Percentiles rank a stretch among this genome's conserved stretches.
phyloP scores from a whole-genome alignment of 2,888 invertebrate species.

The Corythucha ciliata region DNA sequence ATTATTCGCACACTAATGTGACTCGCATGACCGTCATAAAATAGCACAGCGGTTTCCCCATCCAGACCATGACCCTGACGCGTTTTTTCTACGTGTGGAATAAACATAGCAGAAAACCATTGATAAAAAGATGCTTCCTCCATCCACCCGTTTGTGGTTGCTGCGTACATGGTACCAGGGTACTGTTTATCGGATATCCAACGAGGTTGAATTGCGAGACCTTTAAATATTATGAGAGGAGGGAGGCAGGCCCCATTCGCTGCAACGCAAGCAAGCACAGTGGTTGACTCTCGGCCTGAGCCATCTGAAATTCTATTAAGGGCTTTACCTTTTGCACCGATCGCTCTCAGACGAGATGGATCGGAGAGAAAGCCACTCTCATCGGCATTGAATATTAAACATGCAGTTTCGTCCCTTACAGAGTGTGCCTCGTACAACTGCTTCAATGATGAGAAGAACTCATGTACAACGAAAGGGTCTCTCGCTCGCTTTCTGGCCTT shows the following conservation, averaged over 20 bases:
- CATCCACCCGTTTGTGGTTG: slow-evolving; percentile 36
- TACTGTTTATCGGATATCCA: too few relatives aligned
- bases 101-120: slow-evolving; percentile 24
- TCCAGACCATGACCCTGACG: slow-evolving; percentile 2
- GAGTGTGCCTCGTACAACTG: neutral
- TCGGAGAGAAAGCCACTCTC: slow-evolving; percentile 35
- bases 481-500: slow-evolving; percentile 32
- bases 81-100: slow-evolving; percentile 24
- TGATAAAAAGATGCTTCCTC: slow-evolving; percentile 28
- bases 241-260: slow-evolving; percentile 34
- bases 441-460: slow-evolving; percentile 33
- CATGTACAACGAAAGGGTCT: slow-evolving; percentile 34
- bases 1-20: slow-evolving; percentile 21
- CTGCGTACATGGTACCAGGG: slow-evolving; percentile 35
- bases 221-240: slow-evolving; percentile 36
- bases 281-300: slow-evolving; percentile 35
- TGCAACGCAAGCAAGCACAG: slow-evolving; percentile 34
- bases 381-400: slow-evolving; percentile 34
- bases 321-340: slow-evolving; percentile 34
- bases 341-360: slow-evolving; percentile 33
- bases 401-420: slow-evolving; percentile 15
- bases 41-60: slow-evolving; percentile 5
- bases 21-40: slow-evolving; percentile 7
- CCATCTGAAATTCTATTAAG: slow-evolving; percentile 34
- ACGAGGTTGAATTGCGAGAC: slow-evolving; percentile 35